A percentile compares a stretch with the other conserved stretches of the same genome.
phyloP scores from a whole-genome alignment of 2,113 vertebrate species.

The Muscicapa adusta region DNA sequence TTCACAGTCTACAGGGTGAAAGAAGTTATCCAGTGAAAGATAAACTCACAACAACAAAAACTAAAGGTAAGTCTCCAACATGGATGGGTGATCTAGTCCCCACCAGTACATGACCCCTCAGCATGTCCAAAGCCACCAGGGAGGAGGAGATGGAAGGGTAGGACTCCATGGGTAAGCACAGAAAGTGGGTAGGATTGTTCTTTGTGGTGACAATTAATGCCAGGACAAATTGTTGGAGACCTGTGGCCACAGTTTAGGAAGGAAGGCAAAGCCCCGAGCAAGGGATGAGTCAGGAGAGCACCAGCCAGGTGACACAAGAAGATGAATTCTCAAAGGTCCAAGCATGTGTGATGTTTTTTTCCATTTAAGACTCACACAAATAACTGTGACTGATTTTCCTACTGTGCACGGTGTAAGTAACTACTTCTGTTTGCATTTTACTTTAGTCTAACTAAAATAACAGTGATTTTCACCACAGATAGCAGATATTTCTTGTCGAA shows the following conservation, averaged over 20 bases:
- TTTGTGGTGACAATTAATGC: neutral
- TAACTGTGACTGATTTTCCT: neutral
- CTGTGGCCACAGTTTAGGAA: neutral
- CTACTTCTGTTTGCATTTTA: neutral
- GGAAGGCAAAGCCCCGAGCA: neutral
- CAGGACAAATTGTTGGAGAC: neutral
- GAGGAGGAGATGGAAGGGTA: neutral
- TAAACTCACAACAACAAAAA: neutral
- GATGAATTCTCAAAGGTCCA: neutral
- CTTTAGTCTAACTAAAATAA: neutral
- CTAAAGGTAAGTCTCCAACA: neutral
- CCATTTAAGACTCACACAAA: neutral
- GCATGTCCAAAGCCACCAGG: neutral
- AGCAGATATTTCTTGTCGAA: neutral
- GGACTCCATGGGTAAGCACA: neutral
- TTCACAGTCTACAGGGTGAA: neutral
- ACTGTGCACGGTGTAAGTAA: neutral
- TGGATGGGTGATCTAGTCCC: neutral
- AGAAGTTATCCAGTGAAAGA: neutral
- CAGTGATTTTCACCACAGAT: neutral
- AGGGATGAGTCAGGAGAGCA: neutral
- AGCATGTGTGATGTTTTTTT: accelerated
- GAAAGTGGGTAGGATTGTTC: neutral
- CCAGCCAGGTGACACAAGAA: neutral
- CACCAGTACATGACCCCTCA: neutral